phyloP scores from a whole-genome alignment of 1,140 invertebrate species.

The Eriosoma lanigerum region DNA sequence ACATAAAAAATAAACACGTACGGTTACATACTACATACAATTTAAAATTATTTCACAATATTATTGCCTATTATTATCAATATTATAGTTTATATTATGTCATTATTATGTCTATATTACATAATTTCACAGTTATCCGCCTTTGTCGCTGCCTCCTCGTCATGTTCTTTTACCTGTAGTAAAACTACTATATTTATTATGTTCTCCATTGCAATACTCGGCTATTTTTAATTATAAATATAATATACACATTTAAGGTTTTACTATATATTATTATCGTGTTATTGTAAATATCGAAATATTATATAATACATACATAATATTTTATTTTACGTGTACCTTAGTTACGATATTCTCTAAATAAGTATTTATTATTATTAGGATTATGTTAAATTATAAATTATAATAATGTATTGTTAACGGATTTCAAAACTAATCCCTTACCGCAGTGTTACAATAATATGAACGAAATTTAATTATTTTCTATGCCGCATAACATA shows the following conservation, averaged over 20 bases:
- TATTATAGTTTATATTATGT: no score
- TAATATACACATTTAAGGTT: background rate
- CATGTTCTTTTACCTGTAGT: no score
- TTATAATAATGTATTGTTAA: background rate
- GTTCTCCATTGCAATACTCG: no score
- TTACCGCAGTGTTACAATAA: background rate
- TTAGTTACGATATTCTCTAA: background rate
- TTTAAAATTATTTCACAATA: no score
- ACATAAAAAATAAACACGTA: no score
- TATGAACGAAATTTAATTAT: background rate
- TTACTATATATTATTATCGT: background rate
- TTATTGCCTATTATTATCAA: no score
- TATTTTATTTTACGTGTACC: background rate
- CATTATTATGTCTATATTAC: no score
- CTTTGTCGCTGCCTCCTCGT: no score
- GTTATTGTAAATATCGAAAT: constrained; percentile 32
- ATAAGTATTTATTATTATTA: background rate
- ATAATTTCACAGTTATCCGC: no score
- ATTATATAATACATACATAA: background rate
- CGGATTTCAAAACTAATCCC: background rate
- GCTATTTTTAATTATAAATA: background rate
- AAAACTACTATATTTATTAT: no score
- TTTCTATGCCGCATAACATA: background rate
- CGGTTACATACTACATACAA: no score
- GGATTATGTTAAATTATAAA: background rate